Percentiles rank a stretch among this genome's conserved stretches.
Evolutionary conservation across 2,113 vertebrate genomes (phyloP).

Genomic region (Austrofundulus limnaeus): DNA sequence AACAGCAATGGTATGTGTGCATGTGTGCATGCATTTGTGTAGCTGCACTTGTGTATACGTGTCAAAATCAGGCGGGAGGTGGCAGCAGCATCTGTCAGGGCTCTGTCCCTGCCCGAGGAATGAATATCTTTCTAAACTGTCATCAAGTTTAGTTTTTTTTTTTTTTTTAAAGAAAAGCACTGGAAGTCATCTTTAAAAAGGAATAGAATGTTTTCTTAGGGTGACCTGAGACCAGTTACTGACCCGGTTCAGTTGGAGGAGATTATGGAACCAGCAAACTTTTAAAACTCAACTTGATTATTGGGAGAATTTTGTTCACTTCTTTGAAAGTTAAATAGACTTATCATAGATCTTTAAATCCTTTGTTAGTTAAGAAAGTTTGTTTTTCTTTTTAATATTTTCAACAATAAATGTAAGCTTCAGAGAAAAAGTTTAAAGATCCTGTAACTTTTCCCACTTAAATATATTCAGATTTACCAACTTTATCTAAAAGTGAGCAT

Average conservation of each 20-base stretch:
- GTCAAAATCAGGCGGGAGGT: conserved; percentile 51
- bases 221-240: conserved; percentile 5
- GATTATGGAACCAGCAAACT: too few relatives aligned
- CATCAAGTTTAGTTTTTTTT: conserved; percentile 16
- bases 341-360: too few relatives aligned
- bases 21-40: conserved; percentile 47
- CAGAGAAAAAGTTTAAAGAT: too few relatives aligned
- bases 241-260: neutral
- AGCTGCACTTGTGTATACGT: conserved; percentile 51
- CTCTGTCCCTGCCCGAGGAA: conserved; percentile 37
- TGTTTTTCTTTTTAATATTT: too few relatives aligned
- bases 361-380: too few relatives aligned
- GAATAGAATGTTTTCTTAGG: neutral
- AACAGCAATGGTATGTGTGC: conserved; percentile 52
- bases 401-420: too few relatives aligned
- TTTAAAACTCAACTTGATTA: too few relatives aligned
- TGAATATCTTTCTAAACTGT: conserved; percentile 43
- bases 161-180: neutral
- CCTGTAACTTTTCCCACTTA: too few relatives aligned
- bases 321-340: too few relatives aligned
- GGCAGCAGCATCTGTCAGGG: conserved; percentile 38
- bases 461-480: neutral
- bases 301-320: too few relatives aligned
- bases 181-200: neutral
- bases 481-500: neutral